Evolutionary conservation across 2,888 invertebrate genomes (phyloP).

Genomic region (Notodromas monacha): DNA sequence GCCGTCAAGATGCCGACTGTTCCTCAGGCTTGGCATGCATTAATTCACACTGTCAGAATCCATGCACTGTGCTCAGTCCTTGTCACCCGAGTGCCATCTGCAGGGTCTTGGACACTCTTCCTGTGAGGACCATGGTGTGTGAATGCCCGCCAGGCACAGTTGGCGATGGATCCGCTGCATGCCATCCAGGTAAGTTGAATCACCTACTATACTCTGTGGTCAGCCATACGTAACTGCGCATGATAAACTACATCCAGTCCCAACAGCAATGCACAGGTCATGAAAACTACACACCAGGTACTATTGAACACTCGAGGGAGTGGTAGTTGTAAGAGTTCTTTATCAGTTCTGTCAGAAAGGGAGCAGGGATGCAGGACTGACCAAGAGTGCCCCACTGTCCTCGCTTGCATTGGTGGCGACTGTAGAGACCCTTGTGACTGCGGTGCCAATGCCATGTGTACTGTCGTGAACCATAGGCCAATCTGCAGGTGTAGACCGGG

Average conservation of each 20-base stretch:
- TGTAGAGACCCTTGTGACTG: slow-evolving; percentile 13
- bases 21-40: slow-evolving; percentile 40
- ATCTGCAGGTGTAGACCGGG: slow-evolving; percentile 38
- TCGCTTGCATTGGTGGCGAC: slow-evolving; percentile 12
- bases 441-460: slow-evolving; percentile 12
- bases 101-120: slow-evolving; percentile 41
- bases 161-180: slow-evolving; percentile 23
- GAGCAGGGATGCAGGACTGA: slow-evolving; percentile 14
- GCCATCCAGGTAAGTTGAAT: slow-evolving; percentile 9
- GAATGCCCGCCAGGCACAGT: slow-evolving; percentile 45
- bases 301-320: too few relatives aligned
- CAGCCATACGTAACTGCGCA: too few relatives aligned
- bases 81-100: slow-evolving; percentile 57
- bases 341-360: neutral
- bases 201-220: slow-evolving; percentile 18
- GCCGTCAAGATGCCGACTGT: slow-evolving; percentile 48
- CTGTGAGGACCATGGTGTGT: slow-evolving; percentile 51
- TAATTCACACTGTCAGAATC: slow-evolving; percentile 17
- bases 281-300: too few relatives aligned
- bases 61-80: slow-evolving; percentile 34
- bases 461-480: slow-evolving; percentile 10
- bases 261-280: too few relatives aligned
- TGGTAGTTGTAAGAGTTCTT: too few relatives aligned
- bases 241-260: too few relatives aligned
- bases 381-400: slow-evolving; percentile 11